Conservation (phyloP, 2,888 invertebrate genomes). For the Plagodis pulveraria region DNA sequence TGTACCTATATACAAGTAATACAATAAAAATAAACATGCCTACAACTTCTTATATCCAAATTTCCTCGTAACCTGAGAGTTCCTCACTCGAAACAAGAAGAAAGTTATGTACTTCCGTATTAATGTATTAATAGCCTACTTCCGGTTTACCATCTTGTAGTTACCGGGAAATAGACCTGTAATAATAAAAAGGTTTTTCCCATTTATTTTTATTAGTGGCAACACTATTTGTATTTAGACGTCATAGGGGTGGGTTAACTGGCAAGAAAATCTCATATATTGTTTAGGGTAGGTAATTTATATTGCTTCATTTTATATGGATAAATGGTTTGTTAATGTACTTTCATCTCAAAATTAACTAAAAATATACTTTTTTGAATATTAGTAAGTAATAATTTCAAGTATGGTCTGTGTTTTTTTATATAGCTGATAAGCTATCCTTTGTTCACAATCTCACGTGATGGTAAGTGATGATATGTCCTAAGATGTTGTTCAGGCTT, state of each 20-base stretch:
- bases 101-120: conserved; percentile 6
- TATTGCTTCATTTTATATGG: no score
- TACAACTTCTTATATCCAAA: neutral
- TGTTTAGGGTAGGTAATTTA: neutral
- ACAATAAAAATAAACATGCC: neutral
- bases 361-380: no score
- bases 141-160: conserved; percentile 17
- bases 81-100: conserved; percentile 10
- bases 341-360: no score
- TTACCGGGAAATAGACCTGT: conserved; percentile 14
- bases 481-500: no score
- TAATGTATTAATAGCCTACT: conserved; percentile 22
- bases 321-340: no score
- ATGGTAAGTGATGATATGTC: no score
- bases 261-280: neutral
- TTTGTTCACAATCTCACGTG: no score
- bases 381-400: no score
- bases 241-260: conserved; percentile 51
- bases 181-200: conserved; percentile 20
- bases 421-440: no score
- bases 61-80: conserved; percentile 1
- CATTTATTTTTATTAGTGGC: conserved; percentile 51
- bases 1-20: no score
- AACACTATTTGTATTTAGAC: conserved; percentile 64
- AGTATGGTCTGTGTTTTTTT: no score